Evolutionary conservation across 2,888 invertebrate genomes (phyloP), one percentile per base, ranked within the genome.

Genomic region (Cheilosia impressa): DNA sequence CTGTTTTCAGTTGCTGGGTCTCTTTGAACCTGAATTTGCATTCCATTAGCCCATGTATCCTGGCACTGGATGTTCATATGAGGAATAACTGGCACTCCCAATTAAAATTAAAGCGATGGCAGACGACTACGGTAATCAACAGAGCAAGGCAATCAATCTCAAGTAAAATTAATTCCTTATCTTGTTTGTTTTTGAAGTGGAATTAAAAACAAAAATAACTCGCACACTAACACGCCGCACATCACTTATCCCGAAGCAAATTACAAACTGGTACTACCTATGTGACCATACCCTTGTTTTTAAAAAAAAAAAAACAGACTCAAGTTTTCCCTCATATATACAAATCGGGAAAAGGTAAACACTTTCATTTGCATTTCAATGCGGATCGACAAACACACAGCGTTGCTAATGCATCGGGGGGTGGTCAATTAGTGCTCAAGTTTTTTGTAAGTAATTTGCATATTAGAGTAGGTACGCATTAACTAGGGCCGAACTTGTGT

Each of bases 1-100:
- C 24, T 68, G 27, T 43, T 69, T 6, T 47, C 9, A 13, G 24
- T 50, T 5, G 5, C 22, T n/a, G n/a, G 15, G 27, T 60, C 68
- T 63, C 57, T 55, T 78, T 82, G 79, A 84, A 84, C 80, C 73
- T 80, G 71, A 38, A 85, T 85, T 85, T 85, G 80, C 84, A 85
- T 85, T 80, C 84, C 79, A 85, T 85, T 85, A 85, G 66, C 5
- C 17, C 47, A 47, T 47, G 17, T 19, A 10, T 19, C 47, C 47
- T 9, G 19, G 17, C n/a, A 17, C 7, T 9, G 9, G 47, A 47
- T 47, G 50, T 34, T 57, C 58, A 58, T 71, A 71, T 53, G 45
- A 47, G 45, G 45, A 10, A 45, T 45, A 34, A 38, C 66, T 41
- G 55, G 34, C n/a, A 43, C 13, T 24, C 24, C 55, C 73, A 68